Evolutionary conservation across 2,113 vertebrate genomes (phyloP).

Genomic region (Alethe diademata): DNA sequence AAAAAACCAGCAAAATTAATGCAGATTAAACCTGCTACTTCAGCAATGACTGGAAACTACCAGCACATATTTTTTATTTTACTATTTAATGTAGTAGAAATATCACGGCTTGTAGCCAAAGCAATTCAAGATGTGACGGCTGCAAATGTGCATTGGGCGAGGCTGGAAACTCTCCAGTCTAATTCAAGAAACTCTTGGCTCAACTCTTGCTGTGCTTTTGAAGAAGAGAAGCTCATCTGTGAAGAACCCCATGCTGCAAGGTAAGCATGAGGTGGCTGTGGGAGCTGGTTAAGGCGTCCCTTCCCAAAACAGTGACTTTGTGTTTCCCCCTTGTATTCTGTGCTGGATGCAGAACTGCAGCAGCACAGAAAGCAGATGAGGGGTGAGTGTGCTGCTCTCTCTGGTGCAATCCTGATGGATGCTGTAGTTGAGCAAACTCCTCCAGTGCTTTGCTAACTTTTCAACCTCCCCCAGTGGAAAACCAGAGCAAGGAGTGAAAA

Average conservation of each 20-base stretch:
- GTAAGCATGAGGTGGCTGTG: background rate
- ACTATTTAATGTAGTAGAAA: background rate
- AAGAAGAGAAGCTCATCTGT: background rate
- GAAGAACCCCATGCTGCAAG: background rate
- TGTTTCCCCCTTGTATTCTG: fast-evolving
- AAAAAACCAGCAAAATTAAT: background rate
- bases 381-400: background rate
- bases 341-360: background rate
- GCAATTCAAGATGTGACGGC: background rate
- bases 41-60: background rate
- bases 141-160: background rate
- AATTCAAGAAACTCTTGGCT: background rate
- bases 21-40: background rate
- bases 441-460: background rate
- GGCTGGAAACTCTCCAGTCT: background rate
- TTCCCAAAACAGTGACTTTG: fast-evolving
- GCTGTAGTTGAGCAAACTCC: background rate
- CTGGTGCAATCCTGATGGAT: background rate
- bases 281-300: background rate
- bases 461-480: background rate
- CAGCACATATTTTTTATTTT: background rate
- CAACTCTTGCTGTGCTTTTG: background rate
- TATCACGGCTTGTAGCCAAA: background rate
- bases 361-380: background rate
- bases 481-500: background rate